phyloP scores from a whole-genome alignment of 2,797 vertebrate species.

The Arctocebus calabarensis region DNA sequence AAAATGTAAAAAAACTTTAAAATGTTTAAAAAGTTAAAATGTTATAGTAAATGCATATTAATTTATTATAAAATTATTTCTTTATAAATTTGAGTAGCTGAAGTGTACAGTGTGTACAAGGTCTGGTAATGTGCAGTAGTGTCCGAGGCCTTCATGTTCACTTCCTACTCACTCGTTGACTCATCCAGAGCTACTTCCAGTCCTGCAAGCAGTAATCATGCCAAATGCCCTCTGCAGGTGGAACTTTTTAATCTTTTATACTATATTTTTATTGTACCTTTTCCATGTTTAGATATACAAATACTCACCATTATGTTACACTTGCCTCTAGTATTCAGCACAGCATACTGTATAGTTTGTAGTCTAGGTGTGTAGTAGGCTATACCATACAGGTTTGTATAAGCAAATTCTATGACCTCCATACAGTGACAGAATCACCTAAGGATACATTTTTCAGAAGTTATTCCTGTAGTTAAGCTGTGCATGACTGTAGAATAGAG shows the following conservation, averaged over 20 bases:
- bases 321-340: background rate
- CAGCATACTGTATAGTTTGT: background rate
- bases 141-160: background rate
- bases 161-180: background rate
- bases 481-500: background rate
- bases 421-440: background rate
- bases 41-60: background rate
- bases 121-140: background rate
- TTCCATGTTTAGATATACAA: background rate
- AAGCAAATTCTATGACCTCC: background rate
- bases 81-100: background rate
- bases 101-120: background rate
- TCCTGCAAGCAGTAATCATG: background rate
- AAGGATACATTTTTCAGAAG: background rate
- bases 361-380: background rate
- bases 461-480: background rate
- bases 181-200: background rate
- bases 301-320: background rate
- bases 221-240: background rate
- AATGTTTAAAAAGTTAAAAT: background rate
- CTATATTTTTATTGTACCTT: background rate
- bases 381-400: background rate
- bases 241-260: background rate
- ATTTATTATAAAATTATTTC: background rate
- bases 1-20: background rate